phyloP scores from a whole-genome alignment of 2,888 invertebrate species.

The Erannis defoliaria region DNA sequence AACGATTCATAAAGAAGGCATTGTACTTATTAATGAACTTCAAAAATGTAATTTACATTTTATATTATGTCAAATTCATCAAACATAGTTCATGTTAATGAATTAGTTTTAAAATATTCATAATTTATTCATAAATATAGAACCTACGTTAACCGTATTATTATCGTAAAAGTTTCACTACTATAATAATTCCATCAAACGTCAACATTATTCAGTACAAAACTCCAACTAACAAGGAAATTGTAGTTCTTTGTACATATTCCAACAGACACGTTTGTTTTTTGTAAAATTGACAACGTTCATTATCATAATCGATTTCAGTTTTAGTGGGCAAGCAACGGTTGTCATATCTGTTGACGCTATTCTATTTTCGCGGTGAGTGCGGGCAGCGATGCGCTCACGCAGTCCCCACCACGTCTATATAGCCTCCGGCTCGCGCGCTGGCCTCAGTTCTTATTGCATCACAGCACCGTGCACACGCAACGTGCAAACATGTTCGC shows the following conservation, averaged over 20 bases:
- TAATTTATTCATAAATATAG: too few relatives aligned
- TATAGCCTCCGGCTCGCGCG: conserved; percentile 74
- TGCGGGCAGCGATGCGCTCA: conserved; percentile 70
- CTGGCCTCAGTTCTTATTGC: conserved; percentile 74
- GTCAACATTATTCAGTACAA: background rate
- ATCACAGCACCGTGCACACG: conserved; percentile 68
- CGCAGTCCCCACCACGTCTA: conserved; percentile 72
- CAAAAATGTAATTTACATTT: conserved; percentile 1
- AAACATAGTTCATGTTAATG: background rate
- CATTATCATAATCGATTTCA: conserved; percentile 15
- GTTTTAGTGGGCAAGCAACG: background rate
- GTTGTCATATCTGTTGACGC: conserved; percentile 48
- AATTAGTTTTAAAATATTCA: background rate
- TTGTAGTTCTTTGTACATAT: too few relatives aligned
- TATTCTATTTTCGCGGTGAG: conserved; percentile 58
- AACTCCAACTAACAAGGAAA: background rate
- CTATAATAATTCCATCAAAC: background rate
- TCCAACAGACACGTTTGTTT: background rate
- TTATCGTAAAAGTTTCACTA: background rate
- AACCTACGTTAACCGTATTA: background rate
- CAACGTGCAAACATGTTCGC: conserved; percentile 64
- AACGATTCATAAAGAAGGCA: conserved; percentile 44
- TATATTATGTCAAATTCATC: conserved; percentile 1
- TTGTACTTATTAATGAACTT: conserved; percentile 11
- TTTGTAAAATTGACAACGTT: background rate